phyloP scores from a whole-genome alignment of 1,140 invertebrate species.

The Rhopalosiphum maidis region DNA sequence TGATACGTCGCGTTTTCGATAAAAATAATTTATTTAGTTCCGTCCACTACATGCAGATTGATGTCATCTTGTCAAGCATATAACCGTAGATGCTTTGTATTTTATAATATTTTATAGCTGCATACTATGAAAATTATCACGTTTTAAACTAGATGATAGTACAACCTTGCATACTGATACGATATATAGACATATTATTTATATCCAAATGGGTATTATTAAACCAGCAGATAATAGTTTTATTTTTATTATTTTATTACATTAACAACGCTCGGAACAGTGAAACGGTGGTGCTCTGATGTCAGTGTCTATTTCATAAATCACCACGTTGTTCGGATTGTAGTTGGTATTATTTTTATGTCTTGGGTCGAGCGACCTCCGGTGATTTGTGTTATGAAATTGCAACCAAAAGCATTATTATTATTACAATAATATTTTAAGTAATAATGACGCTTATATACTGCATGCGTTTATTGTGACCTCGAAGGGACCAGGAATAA shows the following conservation, averaged over 20 bases:
- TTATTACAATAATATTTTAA: slow-evolving; percentile 19
- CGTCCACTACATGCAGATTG: not conserved
- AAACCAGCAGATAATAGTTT: not conserved
- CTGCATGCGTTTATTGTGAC: not conserved
- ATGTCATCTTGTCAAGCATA: not conserved
- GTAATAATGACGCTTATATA: not conserved
- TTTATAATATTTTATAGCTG: not conserved
- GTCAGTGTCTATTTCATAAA: not conserved
- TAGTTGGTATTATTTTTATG: not conserved
- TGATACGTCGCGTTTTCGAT: not conserved
- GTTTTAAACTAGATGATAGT: not conserved
- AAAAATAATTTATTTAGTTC: slow-evolving; percentile 10
- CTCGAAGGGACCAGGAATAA: slow-evolving; percentile 23
- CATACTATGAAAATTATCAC: not conserved
- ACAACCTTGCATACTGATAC: not conserved
- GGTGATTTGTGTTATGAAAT: not conserved
- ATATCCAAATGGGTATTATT: not conserved
- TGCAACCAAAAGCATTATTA: slow-evolving; percentile 8
- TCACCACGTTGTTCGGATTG: not conserved
- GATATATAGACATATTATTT: not conserved
- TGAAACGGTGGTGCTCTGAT: not conserved
- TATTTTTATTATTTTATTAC: not conserved
- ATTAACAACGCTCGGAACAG: not conserved
- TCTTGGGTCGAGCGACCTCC: not conserved
- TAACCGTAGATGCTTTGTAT: not conserved